phyloP scores from a whole-genome alignment of 1,140 invertebrate genomes.

The Calephelis nemesis region DNA sequence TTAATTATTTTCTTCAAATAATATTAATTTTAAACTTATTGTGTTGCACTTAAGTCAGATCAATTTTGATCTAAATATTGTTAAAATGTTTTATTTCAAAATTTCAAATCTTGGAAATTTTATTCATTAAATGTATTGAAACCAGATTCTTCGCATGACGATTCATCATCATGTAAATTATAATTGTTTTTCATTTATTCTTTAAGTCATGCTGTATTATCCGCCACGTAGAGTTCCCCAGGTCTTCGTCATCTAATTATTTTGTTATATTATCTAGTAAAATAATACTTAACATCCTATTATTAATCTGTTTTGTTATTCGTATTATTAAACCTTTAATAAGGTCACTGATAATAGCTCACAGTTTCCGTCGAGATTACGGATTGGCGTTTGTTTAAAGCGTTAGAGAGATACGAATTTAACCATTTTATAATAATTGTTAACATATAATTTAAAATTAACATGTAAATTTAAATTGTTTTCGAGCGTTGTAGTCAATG shows the following conservation, averaged over 20 bases:
- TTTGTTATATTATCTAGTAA: not conserved
- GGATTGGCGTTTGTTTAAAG: no score
- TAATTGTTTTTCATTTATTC: conserved; percentile 1
- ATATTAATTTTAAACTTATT: no score
- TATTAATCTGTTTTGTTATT: not conserved
- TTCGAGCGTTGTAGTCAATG: no score
- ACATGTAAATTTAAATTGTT: no score
- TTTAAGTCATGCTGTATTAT: conserved; percentile 1
- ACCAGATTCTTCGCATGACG: conserved; percentile 12
- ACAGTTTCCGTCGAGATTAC: no score
- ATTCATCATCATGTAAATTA: conserved; percentile 1
- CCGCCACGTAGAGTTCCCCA: not conserved
- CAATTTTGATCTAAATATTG: not conserved
- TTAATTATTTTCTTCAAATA: no score
- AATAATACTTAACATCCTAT: not conserved
- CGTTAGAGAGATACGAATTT: no score
- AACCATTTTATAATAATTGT: no score
- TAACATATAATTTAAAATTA: no score
- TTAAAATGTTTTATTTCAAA: conserved; percentile 1
- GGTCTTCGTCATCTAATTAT: conserved; percentile 24
- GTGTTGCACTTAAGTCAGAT: no score
- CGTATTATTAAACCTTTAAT: no score
- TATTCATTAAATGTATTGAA: conserved; percentile 12
- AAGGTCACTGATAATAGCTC: no score
- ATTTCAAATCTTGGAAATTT: not conserved